Conservation (phyloP, 2,113 vertebrate species). For the Gasterosteus aculeatus region DNA sequence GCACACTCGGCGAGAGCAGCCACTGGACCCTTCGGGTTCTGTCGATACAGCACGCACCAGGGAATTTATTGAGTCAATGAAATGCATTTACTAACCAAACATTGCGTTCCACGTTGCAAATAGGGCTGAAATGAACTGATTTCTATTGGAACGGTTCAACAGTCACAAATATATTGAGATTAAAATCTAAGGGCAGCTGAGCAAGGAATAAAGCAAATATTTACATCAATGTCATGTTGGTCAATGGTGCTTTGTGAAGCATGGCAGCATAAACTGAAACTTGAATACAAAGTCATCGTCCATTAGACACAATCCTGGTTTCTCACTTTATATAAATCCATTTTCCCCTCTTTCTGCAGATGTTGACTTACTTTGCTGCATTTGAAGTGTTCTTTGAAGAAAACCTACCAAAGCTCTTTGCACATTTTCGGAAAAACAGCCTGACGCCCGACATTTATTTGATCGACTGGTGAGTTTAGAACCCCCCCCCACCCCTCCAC, state of each 20-base stretch:
- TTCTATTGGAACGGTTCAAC: neutral
- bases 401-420: slow-evolving; percentile 96
- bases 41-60: too few species aligned
- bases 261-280: too few species aligned
- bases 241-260: neutral
- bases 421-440: slow-evolving; percentile 96
- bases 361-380: slow-evolving; percentile 96
- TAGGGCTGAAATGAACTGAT: neutral
- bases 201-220: neutral
- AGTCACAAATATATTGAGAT: neutral
- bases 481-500: neutral
- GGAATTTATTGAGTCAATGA: neutral
- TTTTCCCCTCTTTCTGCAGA: slow-evolving; percentile 79
- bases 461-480: slow-evolving; percentile 92
- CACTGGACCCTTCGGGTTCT: neutral
- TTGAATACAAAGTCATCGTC: too few species aligned
- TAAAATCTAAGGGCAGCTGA: neutral
- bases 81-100: neutral
- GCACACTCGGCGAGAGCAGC: too few species aligned
- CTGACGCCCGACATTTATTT: slow-evolving; percentile 97
- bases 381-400: slow-evolving; percentile 99
- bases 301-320: neutral
- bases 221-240: too few species aligned
- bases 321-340: neutral
- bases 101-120: neutral